A percentile compares a stretch with the other conserved stretches of the same genome.
Evolutionary conservation across 1,140 invertebrate genomes (phyloP).

Genomic region (Epicauta chinensis): DNA sequence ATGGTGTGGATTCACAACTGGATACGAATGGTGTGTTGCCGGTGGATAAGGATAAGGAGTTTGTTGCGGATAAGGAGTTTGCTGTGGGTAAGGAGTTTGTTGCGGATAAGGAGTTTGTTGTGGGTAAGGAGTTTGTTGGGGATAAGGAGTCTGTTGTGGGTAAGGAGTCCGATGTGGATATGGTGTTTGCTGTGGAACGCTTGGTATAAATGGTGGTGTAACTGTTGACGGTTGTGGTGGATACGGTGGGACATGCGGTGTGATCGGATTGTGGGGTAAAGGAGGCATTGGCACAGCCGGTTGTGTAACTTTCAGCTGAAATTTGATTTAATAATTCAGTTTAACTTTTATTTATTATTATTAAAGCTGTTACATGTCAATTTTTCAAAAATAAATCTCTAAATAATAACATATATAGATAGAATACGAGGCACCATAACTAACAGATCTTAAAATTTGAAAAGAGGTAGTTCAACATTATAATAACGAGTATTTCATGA

Average conservation of each 20-base stretch:
- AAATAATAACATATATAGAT: not conserved
- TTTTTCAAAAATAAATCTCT: not conserved
- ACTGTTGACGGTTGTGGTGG: not conserved
- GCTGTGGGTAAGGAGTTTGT: no score
- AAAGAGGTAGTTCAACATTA: not conserved
- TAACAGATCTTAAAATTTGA: no score
- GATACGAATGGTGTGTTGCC: not conserved
- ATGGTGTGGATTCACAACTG: no score
- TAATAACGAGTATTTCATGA: not conserved
- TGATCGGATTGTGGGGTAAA: conserved; percentile 4
- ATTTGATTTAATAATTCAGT: not conserved
- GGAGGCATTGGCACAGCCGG: conserved; percentile 11
- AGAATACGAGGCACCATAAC: no score
- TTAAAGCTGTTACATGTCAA: not conserved
- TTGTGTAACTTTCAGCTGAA: not conserved
- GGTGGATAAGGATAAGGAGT: not conserved
- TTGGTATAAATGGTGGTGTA: no score
- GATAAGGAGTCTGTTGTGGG: no score
- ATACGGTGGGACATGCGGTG: not conserved
- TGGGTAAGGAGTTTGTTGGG: no score
- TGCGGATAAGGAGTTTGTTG: no score
- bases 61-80: no score
- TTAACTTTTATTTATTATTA: not conserved
- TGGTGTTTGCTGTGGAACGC: no score
- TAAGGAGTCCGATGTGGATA: no score